Percentiles rank a stretch among this genome's conserved stretches.
phyloP scores from a whole-genome alignment of 2,113 vertebrate genomes.

The Catharus fuscescens region DNA sequence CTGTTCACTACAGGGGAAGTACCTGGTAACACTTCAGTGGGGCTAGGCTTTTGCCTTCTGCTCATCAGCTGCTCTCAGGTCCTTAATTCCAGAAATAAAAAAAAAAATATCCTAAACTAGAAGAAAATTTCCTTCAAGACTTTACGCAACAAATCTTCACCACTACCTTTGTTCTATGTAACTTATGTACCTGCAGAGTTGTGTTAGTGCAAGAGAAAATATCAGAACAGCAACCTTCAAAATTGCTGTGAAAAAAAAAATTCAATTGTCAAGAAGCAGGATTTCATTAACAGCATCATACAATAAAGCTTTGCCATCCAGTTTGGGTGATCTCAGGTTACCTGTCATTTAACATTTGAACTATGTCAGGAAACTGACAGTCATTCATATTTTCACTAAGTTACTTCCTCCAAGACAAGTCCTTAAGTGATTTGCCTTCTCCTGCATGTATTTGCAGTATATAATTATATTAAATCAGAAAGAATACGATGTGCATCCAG shows the following conservation, averaged over 20 bases:
- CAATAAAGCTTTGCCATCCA: background rate
- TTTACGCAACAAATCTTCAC: background rate
- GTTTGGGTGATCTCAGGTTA: background rate
- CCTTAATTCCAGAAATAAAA: background rate
- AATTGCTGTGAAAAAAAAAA: background rate
- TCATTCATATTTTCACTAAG: background rate
- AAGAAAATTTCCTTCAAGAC: background rate
- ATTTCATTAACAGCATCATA: background rate
- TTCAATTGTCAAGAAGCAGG: background rate
- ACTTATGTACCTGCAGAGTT: background rate
- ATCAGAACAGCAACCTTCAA: background rate
- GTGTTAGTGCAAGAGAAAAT: background rate
- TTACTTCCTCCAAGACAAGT: background rate
- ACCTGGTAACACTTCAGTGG: background rate
- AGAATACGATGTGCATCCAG: background rate
- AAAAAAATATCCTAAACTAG: background rate
- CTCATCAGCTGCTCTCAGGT: background rate
- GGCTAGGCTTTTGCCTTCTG: background rate
- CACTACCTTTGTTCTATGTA: background rate
- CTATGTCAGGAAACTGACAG: background rate
- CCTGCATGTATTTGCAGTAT: background rate
- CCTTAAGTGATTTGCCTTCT: background rate
- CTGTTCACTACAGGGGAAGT: background rate
- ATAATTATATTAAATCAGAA: slow-evolving; percentile 21
- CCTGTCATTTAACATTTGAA: background rate